A percentile compares a stretch with the other conserved stretches of the same genome.
Conservation (phyloP, 2,888 invertebrate genomes). For the Dimorphilus gyrociliatus region DNA sequence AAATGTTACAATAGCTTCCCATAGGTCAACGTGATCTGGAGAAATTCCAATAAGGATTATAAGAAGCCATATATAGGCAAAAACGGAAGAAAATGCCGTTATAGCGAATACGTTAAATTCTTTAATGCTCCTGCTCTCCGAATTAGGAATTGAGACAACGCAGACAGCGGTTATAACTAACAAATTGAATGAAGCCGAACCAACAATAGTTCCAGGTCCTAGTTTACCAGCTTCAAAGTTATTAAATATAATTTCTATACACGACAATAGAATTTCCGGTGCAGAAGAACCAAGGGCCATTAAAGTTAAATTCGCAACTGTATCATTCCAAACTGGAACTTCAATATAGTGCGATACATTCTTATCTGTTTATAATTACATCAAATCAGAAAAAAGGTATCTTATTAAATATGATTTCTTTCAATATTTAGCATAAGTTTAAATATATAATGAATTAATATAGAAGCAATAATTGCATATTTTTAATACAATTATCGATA, state of each 20-base stretch:
- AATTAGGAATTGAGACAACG: conserved; percentile 38
- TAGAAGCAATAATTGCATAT: too few species aligned
- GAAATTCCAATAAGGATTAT: conserved; percentile 40
- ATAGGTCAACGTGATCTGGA: conserved; percentile 40
- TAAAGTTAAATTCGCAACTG: conserved; percentile 45
- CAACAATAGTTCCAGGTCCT: conserved; percentile 46
- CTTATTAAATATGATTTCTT: too few species aligned
- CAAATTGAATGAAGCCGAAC: conserved; percentile 46
- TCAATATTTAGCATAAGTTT: too few species aligned
- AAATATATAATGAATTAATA: too few species aligned
- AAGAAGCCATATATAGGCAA: conserved; percentile 47
- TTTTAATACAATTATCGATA: too few species aligned
- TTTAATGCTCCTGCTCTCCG: conserved; percentile 36
- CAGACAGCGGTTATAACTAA: conserved; percentile 44
- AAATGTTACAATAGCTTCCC: conserved; percentile 46
- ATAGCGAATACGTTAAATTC: conserved; percentile 39
- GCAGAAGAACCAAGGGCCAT: conserved; percentile 46
- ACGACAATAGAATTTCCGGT: conserved; percentile 44
- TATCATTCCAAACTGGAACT: conserved; percentile 44
- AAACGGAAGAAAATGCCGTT: conserved; percentile 38
- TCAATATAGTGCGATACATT: conserved; percentile 37
- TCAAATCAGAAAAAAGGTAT: too few species aligned
- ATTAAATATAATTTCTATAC: conserved; percentile 41
- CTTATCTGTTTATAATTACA: too few species aligned
- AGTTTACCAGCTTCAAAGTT: conserved; percentile 39